Conservation (phyloP, 2,113 vertebrate genomes). For the Myotis davidii region DNA sequence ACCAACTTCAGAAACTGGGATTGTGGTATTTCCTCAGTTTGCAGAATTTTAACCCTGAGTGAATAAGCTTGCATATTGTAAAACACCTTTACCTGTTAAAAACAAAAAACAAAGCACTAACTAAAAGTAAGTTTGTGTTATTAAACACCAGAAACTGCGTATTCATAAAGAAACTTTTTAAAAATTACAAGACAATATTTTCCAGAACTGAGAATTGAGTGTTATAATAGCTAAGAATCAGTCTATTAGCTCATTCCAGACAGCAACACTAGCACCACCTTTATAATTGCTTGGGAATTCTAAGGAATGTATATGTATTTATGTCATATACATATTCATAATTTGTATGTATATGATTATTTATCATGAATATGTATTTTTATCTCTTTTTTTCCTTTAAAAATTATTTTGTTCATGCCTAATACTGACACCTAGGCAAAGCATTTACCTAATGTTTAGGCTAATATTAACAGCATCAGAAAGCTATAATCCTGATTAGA, state of each 20-base stretch:
- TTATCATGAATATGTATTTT: neutral
- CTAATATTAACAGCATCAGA: neutral
- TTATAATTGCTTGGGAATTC: neutral
- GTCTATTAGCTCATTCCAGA: neutral
- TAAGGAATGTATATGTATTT: neutral
- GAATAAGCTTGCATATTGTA: neutral
- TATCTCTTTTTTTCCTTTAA: neutral
- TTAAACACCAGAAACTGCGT: neutral
- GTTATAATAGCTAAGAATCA: neutral
- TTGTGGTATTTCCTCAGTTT: neutral
- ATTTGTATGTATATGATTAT: neutral
- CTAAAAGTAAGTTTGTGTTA: neutral
- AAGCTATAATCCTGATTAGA: constrained; percentile 44
- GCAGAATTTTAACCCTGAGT: neutral
- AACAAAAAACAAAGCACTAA: neutral
- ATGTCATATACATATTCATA: neutral
- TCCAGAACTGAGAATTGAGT: neutral
- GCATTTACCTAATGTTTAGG: neutral
- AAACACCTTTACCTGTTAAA: neutral
- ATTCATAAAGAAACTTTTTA: neutral
- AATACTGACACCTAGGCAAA: constrained; percentile 33
- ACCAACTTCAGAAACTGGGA: neutral
- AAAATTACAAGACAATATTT: constrained; percentile 20
- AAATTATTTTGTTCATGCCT: neutral
- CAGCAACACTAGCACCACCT: neutral